These are phyloP conservation scores for Drosophila anomalata DNA, from an alignment of 2,888 invertebrate species.

Conservation along the genomic window DNA sequence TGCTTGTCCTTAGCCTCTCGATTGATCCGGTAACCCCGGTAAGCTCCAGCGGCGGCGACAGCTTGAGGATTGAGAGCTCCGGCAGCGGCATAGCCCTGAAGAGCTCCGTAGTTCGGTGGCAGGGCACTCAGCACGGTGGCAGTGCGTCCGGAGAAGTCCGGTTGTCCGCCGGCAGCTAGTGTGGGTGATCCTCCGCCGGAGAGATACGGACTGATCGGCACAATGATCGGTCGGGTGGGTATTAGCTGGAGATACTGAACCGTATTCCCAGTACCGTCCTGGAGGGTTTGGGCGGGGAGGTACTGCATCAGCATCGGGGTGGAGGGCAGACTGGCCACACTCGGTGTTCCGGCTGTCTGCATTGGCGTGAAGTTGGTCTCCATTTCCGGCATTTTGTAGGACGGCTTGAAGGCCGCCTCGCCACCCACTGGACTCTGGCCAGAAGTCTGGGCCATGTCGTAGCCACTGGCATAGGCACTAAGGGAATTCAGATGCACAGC, in stretches of 20 bases:
- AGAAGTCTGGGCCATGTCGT: slow-evolving; percentile 53
- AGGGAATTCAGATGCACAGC: slow-evolving; percentile 80
- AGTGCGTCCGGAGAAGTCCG: slow-evolving; percentile 61
- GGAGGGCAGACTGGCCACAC: slow-evolving; percentile 53
- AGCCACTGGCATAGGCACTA: slow-evolving; percentile 80
- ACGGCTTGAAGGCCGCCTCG: slow-evolving; percentile 69
- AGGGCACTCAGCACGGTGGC: slow-evolving; percentile 56
- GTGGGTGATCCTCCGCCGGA: slow-evolving; percentile 18
- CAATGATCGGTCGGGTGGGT: slow-evolving; percentile 82
- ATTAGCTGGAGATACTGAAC: slow-evolving; percentile 83
- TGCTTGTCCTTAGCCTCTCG: slow-evolving; percentile 78
- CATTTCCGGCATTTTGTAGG: slow-evolving; percentile 80
- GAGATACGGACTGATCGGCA: slow-evolving; percentile 82
- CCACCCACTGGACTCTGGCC: slow-evolving; percentile 3
- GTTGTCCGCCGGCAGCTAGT: slow-evolving; percentile 21
- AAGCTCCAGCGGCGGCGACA: slow-evolving; percentile 46
- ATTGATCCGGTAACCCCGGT: slow-evolving; percentile 80
- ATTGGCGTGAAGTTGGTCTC: slow-evolving; percentile 82
- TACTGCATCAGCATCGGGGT: slow-evolving; percentile 83
- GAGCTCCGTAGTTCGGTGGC: slow-evolving; percentile 61
- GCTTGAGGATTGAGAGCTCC: slow-evolving; percentile 39
- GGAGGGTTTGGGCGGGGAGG: slow-evolving; percentile 75
- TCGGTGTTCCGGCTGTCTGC: slow-evolving; percentile 56
- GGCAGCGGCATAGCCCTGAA: slow-evolving; percentile 69
- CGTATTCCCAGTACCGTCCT: slow-evolving; percentile 73